Conservation (phyloP, 2,113 vertebrate genomes). For the Phrynosoma platyrhinos region DNA sequence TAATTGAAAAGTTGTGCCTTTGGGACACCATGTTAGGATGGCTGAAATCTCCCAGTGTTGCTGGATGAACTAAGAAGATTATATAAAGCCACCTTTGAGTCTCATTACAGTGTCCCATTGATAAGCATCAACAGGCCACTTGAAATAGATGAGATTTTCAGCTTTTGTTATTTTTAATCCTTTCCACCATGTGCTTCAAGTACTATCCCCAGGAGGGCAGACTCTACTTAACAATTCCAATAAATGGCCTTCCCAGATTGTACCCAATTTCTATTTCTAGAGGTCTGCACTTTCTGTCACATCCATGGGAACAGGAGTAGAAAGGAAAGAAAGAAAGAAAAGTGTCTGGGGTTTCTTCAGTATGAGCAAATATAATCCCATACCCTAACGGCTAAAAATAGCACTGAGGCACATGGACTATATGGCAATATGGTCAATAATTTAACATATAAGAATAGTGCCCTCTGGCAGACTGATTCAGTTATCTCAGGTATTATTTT, state of each 20-base stretch:
- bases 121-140: background rate
- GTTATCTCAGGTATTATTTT: slow-evolving; percentile 21
- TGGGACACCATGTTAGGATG: background rate
- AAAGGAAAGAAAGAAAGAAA: too few relatives aligned
- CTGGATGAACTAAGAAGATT: background rate
- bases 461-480: background rate
- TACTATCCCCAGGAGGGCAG: background rate
- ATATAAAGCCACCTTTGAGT: background rate
- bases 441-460: background rate
- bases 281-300: background rate
- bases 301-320: background rate
- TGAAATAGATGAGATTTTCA: background rate
- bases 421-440: slow-evolving; percentile 22
- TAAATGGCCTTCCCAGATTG: background rate
- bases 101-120: background rate
- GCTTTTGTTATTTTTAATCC: background rate
- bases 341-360: background rate
- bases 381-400: background rate
- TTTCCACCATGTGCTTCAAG: background rate
- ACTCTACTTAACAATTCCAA: background rate
- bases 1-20: background rate
- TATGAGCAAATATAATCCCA: slow-evolving; percentile 14
- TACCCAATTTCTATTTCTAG: background rate
- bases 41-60: background rate
- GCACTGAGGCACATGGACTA: background rate